Percentiles rank a stretch among this genome's conserved stretches.
These are phyloP conservation scores for Macrosoma leucophasiata DNA, from an alignment of 2,888 invertebrate species.

Conservation along the genomic window DNA sequence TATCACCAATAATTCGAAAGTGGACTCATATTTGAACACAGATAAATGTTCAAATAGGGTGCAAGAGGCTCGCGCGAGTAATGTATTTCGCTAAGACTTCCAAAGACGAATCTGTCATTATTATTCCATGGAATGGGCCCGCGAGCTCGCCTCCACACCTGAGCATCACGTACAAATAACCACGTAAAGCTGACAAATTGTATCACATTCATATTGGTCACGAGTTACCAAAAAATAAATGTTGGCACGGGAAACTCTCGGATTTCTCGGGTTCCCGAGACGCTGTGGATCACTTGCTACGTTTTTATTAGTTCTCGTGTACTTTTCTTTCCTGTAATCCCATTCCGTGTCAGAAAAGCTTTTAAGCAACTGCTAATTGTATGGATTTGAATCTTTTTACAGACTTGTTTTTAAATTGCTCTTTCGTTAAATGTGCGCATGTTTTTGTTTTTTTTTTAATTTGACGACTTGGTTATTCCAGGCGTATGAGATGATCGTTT, in stretches of 20 bases:
- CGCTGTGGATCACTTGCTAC: background rate
- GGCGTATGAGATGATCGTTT: too few relatives aligned
- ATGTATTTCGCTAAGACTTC: conserved; percentile 43
- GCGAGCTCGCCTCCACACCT: conserved; percentile 54
- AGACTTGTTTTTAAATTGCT: too few relatives aligned
- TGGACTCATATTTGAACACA: conserved; percentile 18
- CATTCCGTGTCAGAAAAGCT: too few relatives aligned
- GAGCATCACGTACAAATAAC: conserved; percentile 61
- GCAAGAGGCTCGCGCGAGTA: background rate
- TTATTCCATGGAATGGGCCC: conserved; percentile 52
- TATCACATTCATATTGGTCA: conserved; percentile 66
- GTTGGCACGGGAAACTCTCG: conserved; percentile 36
- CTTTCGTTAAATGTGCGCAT: too few relatives aligned
- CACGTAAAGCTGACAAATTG: conserved; percentile 70
- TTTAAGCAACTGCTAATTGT: too few relatives aligned
- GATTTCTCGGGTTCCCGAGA: conserved; percentile 35
- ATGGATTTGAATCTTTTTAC: too few relatives aligned
- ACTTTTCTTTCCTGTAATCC: too few relatives aligned
- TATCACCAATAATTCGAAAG: too few relatives aligned
- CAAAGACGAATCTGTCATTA: conserved; percentile 69
- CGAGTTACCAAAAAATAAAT: conserved; percentile 49
- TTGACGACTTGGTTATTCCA: too few relatives aligned
- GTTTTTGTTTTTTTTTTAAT: too few relatives aligned
- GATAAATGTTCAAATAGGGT: conserved; percentile 21
- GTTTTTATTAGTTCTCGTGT: too few relatives aligned